Evolutionary conservation across 2,113 vertebrate species (phyloP), one percentile per base, ranked within the genome.

Genomic region (Pomatostomus ruficeps): DNA sequence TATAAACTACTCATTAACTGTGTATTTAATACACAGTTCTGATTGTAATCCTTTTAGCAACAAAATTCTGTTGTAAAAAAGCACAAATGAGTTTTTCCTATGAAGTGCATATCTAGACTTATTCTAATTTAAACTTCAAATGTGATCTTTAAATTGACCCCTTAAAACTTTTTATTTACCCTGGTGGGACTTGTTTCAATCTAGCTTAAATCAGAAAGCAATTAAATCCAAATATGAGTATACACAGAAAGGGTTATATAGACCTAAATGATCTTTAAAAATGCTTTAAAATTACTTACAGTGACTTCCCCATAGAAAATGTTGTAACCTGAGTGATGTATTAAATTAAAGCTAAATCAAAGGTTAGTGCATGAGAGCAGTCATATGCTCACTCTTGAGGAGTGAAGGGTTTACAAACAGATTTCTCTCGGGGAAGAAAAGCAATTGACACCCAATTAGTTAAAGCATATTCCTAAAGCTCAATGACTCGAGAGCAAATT

Each of bases 371-470:
- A 14, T 33, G 73, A 86, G 68, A 89, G 78, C 79, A 95, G 93
- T 89, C 74, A 43, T 54, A 88, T 52, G 62, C 63, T 89, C 43
- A 14, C 42, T 94, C 91, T 95, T 67, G 88, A 72, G 81, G 72
- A 94, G 59, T 94, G 95, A 94, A 92, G 80, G 83, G 91, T 96
- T 96, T 94, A 88, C 80, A 94, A 94, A 95, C 92, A 95, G 84
- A 92, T 91, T 96, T 96, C 92, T 96, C 90, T 91, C 29, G 40
- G 88, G 88, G 75, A 96, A 95, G 88, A 93, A 96, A 96, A 96
- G 94, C 90, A 95, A 96, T 97, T 96, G 95, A 96, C 93, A 94
- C 89, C 92, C 88, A 97, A 95, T 97, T 96, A 97, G 92, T 91
- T 96, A 82, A 86, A 93, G 92, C 92, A 77, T 93, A 96, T 91